Conservation (phyloP, 2,888 invertebrate genomes). For the Drosophila kuntzei region DNA sequence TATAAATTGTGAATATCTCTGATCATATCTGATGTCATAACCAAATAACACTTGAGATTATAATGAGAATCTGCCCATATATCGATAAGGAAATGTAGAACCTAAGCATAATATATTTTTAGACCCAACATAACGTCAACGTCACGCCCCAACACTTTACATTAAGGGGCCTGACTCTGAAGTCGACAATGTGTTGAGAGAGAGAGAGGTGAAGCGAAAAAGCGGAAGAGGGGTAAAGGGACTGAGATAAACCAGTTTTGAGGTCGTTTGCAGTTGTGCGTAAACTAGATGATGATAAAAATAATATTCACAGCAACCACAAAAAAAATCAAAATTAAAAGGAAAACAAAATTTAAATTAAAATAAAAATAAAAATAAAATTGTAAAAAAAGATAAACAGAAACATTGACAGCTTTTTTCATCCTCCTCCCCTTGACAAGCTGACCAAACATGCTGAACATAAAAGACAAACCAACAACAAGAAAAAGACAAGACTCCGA, state of each 20-base stretch:
- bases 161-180: conserved; percentile 44
- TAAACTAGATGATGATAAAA: conserved; percentile 73
- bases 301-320: conserved; percentile 37
- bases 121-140: conserved; percentile 14
- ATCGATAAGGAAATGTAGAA: conserved; percentile 4
- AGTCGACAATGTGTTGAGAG: conserved; percentile 20
- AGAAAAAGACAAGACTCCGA: conserved; percentile 42
- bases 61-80: conserved; percentile 15
- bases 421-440: conserved; percentile 33
- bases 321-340: conserved; percentile 8
- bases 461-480: conserved; percentile 41
- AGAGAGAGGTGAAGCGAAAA: not conserved
- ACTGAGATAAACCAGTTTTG: conserved; percentile 42
- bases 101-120: conserved; percentile 37
- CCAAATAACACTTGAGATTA: conserved; percentile 18
- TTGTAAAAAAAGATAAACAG: conserved; percentile 24
- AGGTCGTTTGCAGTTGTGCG: conserved; percentile 37
- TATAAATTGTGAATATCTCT: conserved; percentile 10
- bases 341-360: conserved; percentile 26
- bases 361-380: conserved; percentile 26
- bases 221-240: not conserved
- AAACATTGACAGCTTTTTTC: conserved; percentile 60
- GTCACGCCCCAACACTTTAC: conserved; percentile 33
- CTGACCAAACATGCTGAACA: conserved; percentile 40
- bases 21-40: conserved; percentile 25